Evolutionary conservation across 2,888 invertebrate species (phyloP).

Genomic region (Fragum fragum): DNA sequence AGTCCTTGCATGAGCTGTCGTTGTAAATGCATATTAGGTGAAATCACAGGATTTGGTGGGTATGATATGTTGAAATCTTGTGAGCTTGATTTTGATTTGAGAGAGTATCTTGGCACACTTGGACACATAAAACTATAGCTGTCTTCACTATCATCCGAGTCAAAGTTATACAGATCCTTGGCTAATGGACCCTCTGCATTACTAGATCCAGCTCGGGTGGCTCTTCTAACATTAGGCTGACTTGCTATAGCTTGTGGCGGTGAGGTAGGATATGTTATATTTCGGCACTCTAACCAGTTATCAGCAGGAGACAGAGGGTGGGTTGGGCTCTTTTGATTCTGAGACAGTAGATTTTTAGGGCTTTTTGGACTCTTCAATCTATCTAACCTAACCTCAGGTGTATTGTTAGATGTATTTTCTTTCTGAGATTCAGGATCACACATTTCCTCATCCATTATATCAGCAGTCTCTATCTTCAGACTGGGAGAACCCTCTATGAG

Average conservation of each 20-base stretch:
- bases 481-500: slow-evolving; percentile 21
- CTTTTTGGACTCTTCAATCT: slow-evolving; percentile 62
- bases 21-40: slow-evolving; percentile 63
- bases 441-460: slow-evolving; percentile 8
- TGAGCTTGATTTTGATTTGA: slow-evolving; percentile 50
- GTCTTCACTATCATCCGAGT: slow-evolving; percentile 68
- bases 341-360: slow-evolving; percentile 59
- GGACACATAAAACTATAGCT: slow-evolving; percentile 67
- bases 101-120: slow-evolving; percentile 61
- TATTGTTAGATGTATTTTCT: slow-evolving; percentile 53
- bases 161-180: slow-evolving; percentile 68
- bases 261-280: slow-evolving; percentile 56
- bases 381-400: slow-evolving; percentile 45
- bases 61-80: slow-evolving; percentile 53
- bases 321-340: slow-evolving; percentile 65
- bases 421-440: slow-evolving; percentile 61
- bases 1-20: slow-evolving; percentile 52
- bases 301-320: slow-evolving; percentile 48
- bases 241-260: slow-evolving; percentile 41
- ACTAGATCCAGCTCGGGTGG: slow-evolving; percentile 47
- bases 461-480: neutral
- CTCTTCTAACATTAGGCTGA: slow-evolving; percentile 41
- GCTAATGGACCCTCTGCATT: slow-evolving; percentile 49
- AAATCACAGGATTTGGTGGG: slow-evolving; percentile 66
- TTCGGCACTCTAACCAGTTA: slow-evolving; percentile 61